Conservation (phyloP, 1,140 invertebrate species). For the Trichonephila clavipes region DNA sequence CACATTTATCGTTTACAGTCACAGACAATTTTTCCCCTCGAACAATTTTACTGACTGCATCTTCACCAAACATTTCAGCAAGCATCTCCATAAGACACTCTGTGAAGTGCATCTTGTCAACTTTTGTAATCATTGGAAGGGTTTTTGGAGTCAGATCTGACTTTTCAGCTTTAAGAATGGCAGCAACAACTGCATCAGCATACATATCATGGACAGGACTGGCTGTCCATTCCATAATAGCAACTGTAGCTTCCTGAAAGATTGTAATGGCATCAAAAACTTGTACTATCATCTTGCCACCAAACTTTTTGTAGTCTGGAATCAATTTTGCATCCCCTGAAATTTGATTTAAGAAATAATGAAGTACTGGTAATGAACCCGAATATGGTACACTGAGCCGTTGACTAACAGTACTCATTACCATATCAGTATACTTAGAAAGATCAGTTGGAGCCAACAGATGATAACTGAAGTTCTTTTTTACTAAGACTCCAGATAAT, state of each 20-base stretch:
- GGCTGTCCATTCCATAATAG: conserved; percentile 95
- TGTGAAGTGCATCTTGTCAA: conserved; percentile 81
- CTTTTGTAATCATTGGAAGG: conserved; percentile 60
- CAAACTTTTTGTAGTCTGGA: conserved; percentile 84
- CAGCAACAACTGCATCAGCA: conserved; percentile 95
- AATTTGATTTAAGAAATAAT: conserved; percentile 91
- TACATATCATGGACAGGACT: conserved; percentile 98
- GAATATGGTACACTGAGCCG: conserved; percentile 93
- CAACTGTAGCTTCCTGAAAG: conserved; percentile 90
- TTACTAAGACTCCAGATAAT: conserved; percentile 96
- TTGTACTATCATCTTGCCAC: conserved; percentile 86
- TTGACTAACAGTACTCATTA: conserved; percentile 94
- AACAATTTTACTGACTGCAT: conserved; percentile 96
- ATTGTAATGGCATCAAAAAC: conserved; percentile 88
- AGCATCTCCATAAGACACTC: conserved; percentile 96
- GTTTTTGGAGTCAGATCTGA: conserved; percentile 44
- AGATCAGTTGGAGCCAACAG: conserved; percentile 94
- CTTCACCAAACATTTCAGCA: conserved; percentile 97
- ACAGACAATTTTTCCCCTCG: conserved; percentile 94
- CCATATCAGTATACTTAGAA: conserved; percentile 97
- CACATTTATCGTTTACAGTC: conserved; percentile 90
- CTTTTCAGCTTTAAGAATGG: conserved; percentile 77
- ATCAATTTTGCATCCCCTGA: conserved; percentile 89
- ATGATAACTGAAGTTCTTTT: conserved; percentile 99
- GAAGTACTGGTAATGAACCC: conserved; percentile 89